Conservation (phyloP, 2,888 invertebrate genomes). For the Pandemis cinnamomeana region DNA sequence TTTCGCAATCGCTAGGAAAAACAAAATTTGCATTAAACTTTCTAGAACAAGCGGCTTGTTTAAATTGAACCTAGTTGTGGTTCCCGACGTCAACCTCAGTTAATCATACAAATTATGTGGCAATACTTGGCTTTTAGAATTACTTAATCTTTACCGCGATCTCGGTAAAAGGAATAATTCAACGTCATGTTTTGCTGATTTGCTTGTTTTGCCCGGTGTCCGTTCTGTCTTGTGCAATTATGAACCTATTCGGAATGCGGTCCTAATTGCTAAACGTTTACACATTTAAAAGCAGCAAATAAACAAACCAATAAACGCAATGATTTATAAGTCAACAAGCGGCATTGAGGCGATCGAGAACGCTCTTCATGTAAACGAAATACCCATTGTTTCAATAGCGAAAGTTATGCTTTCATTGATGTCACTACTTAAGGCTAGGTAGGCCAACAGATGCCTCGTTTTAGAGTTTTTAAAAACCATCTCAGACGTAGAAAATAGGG, state of each 20-base stretch:
- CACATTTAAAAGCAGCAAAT: constrained; percentile 1
- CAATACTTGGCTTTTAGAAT: background rate
- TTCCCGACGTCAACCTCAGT: background rate
- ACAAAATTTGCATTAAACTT: constrained; percentile 25
- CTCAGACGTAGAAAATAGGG: too few species aligned
- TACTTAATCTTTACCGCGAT: constrained; percentile 17
- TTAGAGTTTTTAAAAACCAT: too few species aligned
- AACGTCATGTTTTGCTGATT: constrained; percentile 13
- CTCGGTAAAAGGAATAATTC: constrained; percentile 23
- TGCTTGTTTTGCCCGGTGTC: constrained; percentile 17
- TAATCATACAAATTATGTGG: background rate
- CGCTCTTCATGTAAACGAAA: constrained; percentile 21
- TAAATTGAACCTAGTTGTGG: background rate
- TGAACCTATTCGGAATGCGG: constrained; percentile 46
- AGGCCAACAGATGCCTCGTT: too few species aligned
- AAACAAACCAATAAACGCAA: background rate
- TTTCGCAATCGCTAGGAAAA: constrained; percentile 48
- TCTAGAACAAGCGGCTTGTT: constrained; percentile 4
- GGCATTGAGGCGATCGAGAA: background rate
- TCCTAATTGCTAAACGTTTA: constrained; percentile 41
- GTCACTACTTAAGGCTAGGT: too few species aligned
- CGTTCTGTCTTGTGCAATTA: constrained; percentile 26
- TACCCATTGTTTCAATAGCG: constrained; percentile 28
- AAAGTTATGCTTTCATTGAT: constrained; percentile 28
- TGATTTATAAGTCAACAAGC: background rate